phyloP scores from a whole-genome alignment of 1,140 invertebrate genomes.

The Drosophila kohkoa region DNA sequence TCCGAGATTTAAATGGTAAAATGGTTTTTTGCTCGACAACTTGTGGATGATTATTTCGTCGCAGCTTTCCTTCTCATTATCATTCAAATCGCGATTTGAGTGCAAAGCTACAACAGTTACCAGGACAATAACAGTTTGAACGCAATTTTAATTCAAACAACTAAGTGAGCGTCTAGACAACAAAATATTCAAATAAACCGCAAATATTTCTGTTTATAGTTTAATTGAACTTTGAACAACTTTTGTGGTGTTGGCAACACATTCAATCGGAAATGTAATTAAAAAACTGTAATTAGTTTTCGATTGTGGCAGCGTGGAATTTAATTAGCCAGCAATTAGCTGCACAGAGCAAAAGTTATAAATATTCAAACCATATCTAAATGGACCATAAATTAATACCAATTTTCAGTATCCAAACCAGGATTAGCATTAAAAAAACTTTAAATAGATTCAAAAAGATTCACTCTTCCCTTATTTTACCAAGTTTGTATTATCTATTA shows the following conservation, averaged over 20 bases:
- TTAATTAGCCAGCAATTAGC: conserved; percentile 55
- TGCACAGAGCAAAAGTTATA: conserved; percentile 24
- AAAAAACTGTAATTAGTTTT: conserved; percentile 62
- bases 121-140: conserved; percentile 16
- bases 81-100: not conserved
- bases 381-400: conserved; percentile 32
- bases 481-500: too few relatives aligned
- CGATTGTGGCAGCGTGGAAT: conserved; percentile 52
- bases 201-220: conserved; percentile 7
- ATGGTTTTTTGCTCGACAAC: conserved; percentile 13
- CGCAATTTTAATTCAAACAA: not conserved
- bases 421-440: too few relatives aligned
- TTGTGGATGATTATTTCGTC: conserved; percentile 33
- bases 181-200: conserved; percentile 12
- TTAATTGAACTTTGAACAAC: conserved; percentile 22
- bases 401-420: not conserved
- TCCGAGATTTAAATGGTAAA: not conserved
- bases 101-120: conserved; percentile 6
- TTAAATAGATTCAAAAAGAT: too few relatives aligned
- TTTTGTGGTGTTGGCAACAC: conserved; percentile 13
- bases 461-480: too few relatives aligned
- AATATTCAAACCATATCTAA: conserved; percentile 11
- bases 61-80: not conserved
- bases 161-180: not conserved
- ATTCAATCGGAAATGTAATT: conserved; percentile 25